Percentiles rank a stretch among this genome's conserved stretches.
These are phyloP conservation scores for Dipodomys spectabilis DNA, from an alignment of 2,113 vertebrate genomes.

Conservation along the genomic window DNA sequence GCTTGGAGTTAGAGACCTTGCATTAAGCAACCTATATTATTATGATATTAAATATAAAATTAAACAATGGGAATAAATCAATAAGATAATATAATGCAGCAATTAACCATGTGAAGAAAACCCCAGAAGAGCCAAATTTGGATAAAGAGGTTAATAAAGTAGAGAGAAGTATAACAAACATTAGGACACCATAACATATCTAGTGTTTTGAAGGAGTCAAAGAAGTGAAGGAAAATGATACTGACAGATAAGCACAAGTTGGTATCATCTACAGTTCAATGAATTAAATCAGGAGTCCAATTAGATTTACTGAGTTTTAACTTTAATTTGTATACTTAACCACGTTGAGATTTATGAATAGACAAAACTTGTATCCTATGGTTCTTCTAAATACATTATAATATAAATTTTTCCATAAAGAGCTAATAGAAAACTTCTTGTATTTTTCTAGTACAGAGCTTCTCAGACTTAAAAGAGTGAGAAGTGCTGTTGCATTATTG, in stretches of 20 bases:
- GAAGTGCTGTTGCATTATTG: not conserved
- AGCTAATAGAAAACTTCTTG: not conserved
- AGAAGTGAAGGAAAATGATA: not conserved
- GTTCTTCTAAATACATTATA: not conserved
- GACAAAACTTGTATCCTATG: not conserved
- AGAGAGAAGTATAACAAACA: not conserved
- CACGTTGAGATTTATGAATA: not conserved
- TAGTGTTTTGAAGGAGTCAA: not conserved
- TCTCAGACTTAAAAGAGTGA: not conserved
- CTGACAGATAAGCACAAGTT: not conserved
- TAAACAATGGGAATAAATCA: not conserved
- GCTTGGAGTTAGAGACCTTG: not conserved
- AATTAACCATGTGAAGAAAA: constrained; percentile 15
- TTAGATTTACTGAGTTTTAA: not conserved
- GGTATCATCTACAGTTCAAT: not conserved
- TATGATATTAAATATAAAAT: constrained; percentile 8
- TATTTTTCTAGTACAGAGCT: not conserved
- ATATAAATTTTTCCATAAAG: not conserved
- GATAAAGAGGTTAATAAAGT: constrained; percentile 23
- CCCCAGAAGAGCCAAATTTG: constrained; percentile 24
- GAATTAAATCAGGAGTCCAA: not conserved
- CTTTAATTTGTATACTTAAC: not conserved
- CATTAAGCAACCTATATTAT: not conserved
- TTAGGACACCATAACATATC: not conserved
- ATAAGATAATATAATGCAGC: not conserved